These are phyloP conservation scores for Lates calcarifer DNA, from an alignment of 2,113 vertebrate genomes.

Conservation along the genomic window DNA sequence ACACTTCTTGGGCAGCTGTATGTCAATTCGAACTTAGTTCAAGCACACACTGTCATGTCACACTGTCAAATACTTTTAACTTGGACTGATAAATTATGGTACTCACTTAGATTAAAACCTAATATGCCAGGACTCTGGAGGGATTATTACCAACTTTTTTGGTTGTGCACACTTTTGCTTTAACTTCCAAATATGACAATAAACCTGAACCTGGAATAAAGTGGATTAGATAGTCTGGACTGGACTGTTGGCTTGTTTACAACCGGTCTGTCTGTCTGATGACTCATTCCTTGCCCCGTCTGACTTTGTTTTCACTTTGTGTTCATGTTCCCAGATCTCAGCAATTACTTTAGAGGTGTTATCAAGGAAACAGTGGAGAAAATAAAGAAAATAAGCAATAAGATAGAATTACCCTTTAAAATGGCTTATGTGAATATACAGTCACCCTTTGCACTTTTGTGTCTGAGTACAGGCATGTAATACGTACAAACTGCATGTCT, in stretches of 20 bases:
- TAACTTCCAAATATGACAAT: background rate
- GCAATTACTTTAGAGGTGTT: background rate
- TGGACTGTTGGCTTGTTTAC: constrained; percentile 22
- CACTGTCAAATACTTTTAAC: too few relatives aligned
- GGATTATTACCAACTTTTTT: background rate
- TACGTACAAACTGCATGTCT: background rate
- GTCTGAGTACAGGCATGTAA: background rate
- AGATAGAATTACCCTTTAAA: background rate
- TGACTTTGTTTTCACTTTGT: background rate
- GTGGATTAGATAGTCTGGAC: background rate
- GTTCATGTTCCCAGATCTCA: background rate
- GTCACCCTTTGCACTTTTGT: background rate
- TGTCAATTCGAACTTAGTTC: too few relatives aligned
- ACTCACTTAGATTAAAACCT: background rate
- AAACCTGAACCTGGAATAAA: too few relatives aligned
- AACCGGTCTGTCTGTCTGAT: constrained; percentile 9
- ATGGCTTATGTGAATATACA: background rate
- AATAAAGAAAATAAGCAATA: background rate
- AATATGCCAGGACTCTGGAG: background rate
- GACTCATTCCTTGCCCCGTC: constrained; percentile 10
- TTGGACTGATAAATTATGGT: too few relatives aligned
- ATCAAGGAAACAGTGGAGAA: background rate
- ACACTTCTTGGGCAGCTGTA: too few relatives aligned
- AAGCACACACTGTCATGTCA: too few relatives aligned
- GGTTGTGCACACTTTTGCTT: background rate